Evolutionary conservation across 1,140 invertebrate species (phyloP).

Genomic region (Mactra quadrangularis): DNA sequence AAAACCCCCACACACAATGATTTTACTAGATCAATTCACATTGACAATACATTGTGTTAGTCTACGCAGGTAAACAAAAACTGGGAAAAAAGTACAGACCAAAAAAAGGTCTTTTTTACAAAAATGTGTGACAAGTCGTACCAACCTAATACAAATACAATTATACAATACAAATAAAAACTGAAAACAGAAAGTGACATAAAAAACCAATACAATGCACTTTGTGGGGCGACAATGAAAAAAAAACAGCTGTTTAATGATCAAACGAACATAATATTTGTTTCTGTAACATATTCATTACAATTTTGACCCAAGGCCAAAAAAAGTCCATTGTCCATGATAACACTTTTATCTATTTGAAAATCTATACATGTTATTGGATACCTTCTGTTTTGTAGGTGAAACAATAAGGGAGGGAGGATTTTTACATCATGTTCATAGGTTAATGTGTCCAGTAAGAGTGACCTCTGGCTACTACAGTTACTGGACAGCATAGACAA

Average conservation of each 20-base stretch:
- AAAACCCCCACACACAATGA: too few species aligned
- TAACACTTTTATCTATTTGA: slow-evolving; percentile 41
- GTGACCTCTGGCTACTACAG: slow-evolving; percentile 32
- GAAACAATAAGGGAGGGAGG: too few species aligned
- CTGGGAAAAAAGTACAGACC: too few species aligned
- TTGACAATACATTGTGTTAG: too few species aligned
- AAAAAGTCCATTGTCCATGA: slow-evolving; percentile 17
- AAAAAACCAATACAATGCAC: slow-evolving; percentile 40
- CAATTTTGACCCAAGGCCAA: slow-evolving; percentile 14
- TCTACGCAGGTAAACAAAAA: too few species aligned
- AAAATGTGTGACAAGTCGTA: slow-evolving; percentile 14
- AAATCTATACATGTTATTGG: slow-evolving; percentile 26
- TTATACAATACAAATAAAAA: slow-evolving; percentile 40
- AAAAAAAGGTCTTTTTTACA: too few species aligned
- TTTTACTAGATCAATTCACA: too few species aligned
- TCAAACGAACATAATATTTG: slow-evolving; percentile 46
- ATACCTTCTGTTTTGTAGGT: slow-evolving; percentile 29
- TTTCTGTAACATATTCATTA: slow-evolving; percentile 14
- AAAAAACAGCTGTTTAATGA: slow-evolving; percentile 42
- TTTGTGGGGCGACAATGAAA: too few species aligned
- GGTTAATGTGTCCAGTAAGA: not conserved
- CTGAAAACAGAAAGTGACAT: too few species aligned
- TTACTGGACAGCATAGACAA: slow-evolving; percentile 17
- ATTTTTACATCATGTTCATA: slow-evolving; percentile 15
- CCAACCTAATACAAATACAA: slow-evolving; percentile 48